Conservation (phyloP, 2,888 invertebrate genomes). For the Tetranychus truncatus region DNA sequence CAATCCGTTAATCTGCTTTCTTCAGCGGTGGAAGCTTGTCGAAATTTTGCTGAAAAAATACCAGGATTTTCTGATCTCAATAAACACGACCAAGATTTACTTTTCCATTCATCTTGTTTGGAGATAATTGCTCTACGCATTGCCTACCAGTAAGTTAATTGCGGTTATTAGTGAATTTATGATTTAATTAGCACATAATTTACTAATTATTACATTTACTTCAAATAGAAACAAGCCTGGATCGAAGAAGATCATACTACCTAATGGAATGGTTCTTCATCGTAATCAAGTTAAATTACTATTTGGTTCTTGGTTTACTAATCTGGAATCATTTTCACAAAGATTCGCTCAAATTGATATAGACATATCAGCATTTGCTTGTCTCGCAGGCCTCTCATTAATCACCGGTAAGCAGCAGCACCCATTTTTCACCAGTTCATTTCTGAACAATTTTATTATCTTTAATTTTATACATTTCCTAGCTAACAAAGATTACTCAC, state of each 20-base stretch:
- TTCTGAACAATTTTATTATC: background rate
- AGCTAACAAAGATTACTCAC: too few species aligned
- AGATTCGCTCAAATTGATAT: constrained; percentile 73
- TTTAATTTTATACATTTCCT: background rate
- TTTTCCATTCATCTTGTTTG: constrained; percentile 80
- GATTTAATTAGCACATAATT: background rate
- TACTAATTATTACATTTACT: constrained; percentile 21
- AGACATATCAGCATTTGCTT: constrained; percentile 84
- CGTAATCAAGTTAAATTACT: constrained; percentile 71
- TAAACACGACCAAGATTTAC: constrained; percentile 63
- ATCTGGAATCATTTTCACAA: constrained; percentile 75
- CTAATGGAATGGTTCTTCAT: constrained; percentile 77
- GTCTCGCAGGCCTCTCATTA: constrained; percentile 75
- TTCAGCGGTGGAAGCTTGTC: constrained; percentile 72
- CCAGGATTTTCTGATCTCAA: constrained; percentile 71
- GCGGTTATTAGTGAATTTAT: background rate
- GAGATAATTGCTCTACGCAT: constrained; percentile 81
- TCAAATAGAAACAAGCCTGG: constrained; percentile 51
- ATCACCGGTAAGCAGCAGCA: constrained; percentile 53
- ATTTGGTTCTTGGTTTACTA: constrained; percentile 77
- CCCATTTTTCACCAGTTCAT: background rate
- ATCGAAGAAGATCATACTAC: constrained; percentile 75
- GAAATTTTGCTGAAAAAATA: constrained; percentile 78
- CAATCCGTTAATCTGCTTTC: background rate
- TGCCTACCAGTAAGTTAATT: constrained; percentile 48